Conservation (phyloP, 2,888 invertebrate species). For the Nineta flava region DNA sequence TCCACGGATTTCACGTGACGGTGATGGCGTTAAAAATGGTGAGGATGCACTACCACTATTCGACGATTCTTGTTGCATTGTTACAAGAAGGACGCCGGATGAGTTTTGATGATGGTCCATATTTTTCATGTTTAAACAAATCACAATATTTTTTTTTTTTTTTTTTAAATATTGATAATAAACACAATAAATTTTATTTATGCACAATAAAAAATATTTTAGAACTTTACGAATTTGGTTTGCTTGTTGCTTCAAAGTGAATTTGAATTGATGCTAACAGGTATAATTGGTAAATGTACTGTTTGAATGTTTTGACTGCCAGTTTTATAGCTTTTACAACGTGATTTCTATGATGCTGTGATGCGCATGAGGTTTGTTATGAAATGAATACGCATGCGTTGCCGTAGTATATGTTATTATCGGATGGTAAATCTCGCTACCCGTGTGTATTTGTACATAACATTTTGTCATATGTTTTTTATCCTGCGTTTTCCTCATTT, state of each 20-base stretch:
- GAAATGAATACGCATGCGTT: too few relatives aligned
- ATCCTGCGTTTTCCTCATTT: too few relatives aligned
- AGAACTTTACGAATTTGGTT: neutral
- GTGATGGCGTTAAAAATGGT: conserved; percentile 32
- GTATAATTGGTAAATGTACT: too few relatives aligned
- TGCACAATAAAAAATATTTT: neutral
- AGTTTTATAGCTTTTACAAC: too few relatives aligned
- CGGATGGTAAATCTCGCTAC: too few relatives aligned
- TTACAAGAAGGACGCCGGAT: conserved; percentile 17
- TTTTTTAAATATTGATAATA: too few relatives aligned
- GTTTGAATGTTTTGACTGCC: too few relatives aligned
- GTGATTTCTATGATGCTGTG: too few relatives aligned
- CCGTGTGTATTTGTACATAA: too few relatives aligned
- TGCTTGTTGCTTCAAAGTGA: neutral
- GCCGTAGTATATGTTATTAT: too few relatives aligned
- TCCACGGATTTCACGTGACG: conserved; percentile 38
- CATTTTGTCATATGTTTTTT: too few relatives aligned
- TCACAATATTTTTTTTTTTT: neutral
- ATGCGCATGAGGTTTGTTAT: too few relatives aligned
- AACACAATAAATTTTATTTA: neutral
- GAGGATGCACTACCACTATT: conserved; percentile 26
- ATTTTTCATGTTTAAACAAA: neutral
- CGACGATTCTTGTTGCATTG: conserved; percentile 13
- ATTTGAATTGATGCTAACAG: neutral
- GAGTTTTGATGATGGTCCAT: conserved; percentile 1